phyloP scores from a whole-genome alignment of 2,113 vertebrate genomes.

The Sturnira hondurensis region DNA sequence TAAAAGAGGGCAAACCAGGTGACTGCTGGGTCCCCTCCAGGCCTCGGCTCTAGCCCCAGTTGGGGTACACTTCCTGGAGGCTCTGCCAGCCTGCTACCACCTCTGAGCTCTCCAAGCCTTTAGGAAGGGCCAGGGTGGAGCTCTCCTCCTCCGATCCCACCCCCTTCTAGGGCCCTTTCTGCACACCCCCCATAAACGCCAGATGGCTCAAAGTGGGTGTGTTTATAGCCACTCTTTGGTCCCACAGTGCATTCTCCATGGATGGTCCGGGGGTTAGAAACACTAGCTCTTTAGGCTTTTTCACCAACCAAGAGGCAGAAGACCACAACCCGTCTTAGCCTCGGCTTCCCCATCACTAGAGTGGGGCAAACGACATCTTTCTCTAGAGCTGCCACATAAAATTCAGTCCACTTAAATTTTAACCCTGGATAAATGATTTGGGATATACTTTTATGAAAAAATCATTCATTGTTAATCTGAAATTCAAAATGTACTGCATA shows the following conservation, averaged over 20 bases:
- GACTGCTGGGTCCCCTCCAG: not conserved
- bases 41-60: not conserved
- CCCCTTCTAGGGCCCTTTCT: not conserved
- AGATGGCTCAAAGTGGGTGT: not conserved
- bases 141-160: not conserved
- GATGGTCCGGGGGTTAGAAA: not conserved
- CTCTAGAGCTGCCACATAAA: not conserved
- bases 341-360: not conserved
- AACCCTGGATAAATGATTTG: constrained; percentile 2
- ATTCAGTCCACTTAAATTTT: not conserved
- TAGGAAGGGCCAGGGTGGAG: not conserved
- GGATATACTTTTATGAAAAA: not conserved
- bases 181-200: not conserved
- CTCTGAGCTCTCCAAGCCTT: not conserved
- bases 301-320: not conserved
- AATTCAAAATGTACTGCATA: not conserved
- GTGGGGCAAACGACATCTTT: not conserved
- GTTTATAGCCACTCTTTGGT: not conserved
- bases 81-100: not conserved
- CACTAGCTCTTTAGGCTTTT: not conserved
- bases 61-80: no score
- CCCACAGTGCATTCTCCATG: not conserved
- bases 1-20: not conserved
- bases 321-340: not conserved
- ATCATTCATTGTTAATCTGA: not conserved